Evolutionary conservation across 1,140 invertebrate species (phyloP), one percentile per base, ranked within the genome.

Genomic region (Caerostris extrusa): DNA sequence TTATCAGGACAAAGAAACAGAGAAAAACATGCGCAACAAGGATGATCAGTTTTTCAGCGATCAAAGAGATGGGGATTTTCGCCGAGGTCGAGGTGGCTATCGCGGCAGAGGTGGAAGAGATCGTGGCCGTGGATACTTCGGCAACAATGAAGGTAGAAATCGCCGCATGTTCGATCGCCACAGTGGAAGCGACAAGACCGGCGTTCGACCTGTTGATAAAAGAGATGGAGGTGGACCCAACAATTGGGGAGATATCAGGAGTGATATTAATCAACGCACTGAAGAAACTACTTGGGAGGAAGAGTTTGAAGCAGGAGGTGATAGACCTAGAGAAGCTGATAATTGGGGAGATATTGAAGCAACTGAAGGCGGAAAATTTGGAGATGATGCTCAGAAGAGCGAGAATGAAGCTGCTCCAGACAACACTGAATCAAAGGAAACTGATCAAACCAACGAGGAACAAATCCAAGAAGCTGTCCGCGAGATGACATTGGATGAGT

Each of bases 81-180:
- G 95, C 87, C 94, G 96, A 57, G 95, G 95, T 34, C 95, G 95
- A 10, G 95, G 95, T 53, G 95, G 95, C 8, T 93, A 96, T 14
- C 94, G 96, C 67, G 95, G 96, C 95, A 96, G 95, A 86, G 94
- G 96, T 95, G 69, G 95, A 86, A 69, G 95, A 95, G 95, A 94
- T 90, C 96, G 95, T 94, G 95, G 95, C 57, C 95, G 96, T 17
- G 96, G 97, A 53, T 96, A 96, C 94, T 97, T 97, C 95, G 96
- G 96, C 93, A 97, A 97, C 95, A n/a, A 88, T 69, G 94, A 95
- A 34, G 95, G 95, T 71, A 97, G 97, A 94, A 98, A 98, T 96
- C 97, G 98, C 56, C 98, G 99, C 96, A 98, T 99, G 96, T 99
- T 98, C 96, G 98, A 99, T 96, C 97, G 99, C 94, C 98, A 99